phyloP scores from a whole-genome alignment of 2,888 invertebrate genomes.

The Lobophora halterata region DNA sequence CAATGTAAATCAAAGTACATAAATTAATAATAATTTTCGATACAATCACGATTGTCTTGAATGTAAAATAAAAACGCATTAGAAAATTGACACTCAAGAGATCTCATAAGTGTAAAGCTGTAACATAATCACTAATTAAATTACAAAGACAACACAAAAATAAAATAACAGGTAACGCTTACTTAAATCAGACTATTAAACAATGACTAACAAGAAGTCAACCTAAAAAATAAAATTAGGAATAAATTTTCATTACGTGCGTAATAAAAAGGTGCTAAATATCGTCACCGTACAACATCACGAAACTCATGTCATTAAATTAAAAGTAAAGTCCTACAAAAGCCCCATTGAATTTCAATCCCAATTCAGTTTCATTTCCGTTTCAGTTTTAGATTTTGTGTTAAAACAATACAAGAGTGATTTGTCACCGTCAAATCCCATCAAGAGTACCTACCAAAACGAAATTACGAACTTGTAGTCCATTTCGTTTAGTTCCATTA shows the following conservation, averaged over 20 bases:
- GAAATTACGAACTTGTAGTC: too few species aligned
- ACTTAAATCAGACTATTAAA: constrained; percentile 69
- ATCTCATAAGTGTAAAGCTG: constrained; percentile 19
- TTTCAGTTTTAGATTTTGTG: too few species aligned
- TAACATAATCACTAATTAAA: constrained; percentile 15
- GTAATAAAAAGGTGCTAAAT: constrained; percentile 56
- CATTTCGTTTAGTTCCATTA: too few species aligned
- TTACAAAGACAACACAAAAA: constrained; percentile 41
- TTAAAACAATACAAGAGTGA: too few species aligned
- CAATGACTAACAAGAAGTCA: constrained; percentile 64
- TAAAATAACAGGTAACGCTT: constrained; percentile 67
- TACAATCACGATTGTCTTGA: background rate
- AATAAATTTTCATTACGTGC: constrained; percentile 57
- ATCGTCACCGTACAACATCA: constrained; percentile 25
- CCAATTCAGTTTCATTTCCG: too few species aligned
- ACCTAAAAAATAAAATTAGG: constrained; percentile 53
- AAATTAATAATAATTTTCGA: background rate
- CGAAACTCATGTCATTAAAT: constrained; percentile 20
- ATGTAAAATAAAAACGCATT: background rate
- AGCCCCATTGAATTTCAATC: too few species aligned
- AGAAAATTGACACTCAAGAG: constrained; percentile 19
- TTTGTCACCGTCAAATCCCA: too few species aligned
- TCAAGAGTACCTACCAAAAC: too few species aligned
- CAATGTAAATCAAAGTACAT: constrained; percentile 2
- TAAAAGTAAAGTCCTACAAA: too few species aligned